Conservation (phyloP, 2,113 vertebrate genomes). For the Cnemophilus loriae region DNA sequence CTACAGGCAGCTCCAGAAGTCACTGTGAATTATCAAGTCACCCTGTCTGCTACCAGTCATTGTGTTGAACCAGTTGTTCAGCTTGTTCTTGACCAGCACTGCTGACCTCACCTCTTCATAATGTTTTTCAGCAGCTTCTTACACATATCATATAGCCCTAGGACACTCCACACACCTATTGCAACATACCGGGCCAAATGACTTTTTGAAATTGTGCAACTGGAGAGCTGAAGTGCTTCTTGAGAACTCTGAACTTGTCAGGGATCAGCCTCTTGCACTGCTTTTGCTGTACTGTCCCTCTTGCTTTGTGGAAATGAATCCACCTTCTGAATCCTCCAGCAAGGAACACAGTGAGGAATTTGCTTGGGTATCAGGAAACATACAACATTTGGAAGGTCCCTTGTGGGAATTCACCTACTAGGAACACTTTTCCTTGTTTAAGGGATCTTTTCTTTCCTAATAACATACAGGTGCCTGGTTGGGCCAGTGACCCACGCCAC, state of each 20-base stretch:
- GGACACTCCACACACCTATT: slow-evolving; percentile 41
- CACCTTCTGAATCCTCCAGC: background rate
- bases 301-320: background rate
- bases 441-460: background rate
- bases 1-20: background rate
- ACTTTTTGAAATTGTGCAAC: slow-evolving; percentile 44
- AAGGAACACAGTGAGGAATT: background rate
- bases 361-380: background rate
- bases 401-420: background rate
- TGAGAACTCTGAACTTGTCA: background rate
- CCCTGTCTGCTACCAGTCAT: background rate
- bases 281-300: background rate
- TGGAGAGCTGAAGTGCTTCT: background rate
- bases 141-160: slow-evolving; percentile 49
- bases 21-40: background rate
- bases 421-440: background rate
- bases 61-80: slow-evolving; percentile 58
- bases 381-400: background rate
- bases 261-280: background rate
- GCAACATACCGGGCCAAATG: background rate
- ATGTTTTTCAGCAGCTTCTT: slow-evolving; percentile 51
- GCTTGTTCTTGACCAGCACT: slow-evolving; percentile 55
- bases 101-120: slow-evolving; percentile 53
- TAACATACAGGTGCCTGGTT: background rate
- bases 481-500: background rate